These are phyloP conservation scores for Chironomus tepperi DNA, from an alignment of 1,140 invertebrate genomes.

Conservation along the genomic window DNA sequence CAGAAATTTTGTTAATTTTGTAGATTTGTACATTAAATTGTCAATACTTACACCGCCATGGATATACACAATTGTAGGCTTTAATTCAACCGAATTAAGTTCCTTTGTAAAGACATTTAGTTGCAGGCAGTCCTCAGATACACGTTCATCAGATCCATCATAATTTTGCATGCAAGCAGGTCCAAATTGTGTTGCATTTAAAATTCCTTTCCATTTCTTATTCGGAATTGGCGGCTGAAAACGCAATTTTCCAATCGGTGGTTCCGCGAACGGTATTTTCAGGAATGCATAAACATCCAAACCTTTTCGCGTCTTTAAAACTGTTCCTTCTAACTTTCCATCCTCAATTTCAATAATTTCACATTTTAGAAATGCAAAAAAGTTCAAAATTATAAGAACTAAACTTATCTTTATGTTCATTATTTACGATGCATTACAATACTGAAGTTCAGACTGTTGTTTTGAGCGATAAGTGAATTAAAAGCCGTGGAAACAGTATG, in stretches of 20 bases:
- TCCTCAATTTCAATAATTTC: slow-evolving; percentile 40
- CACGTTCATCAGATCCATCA: slow-evolving; percentile 34
- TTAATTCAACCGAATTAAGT: neutral
- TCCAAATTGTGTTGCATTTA: slow-evolving; percentile 1
- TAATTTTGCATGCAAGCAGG: neutral
- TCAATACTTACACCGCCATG: slow-evolving; percentile 33
- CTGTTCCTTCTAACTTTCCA: slow-evolving; percentile 39
- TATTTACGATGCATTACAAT: neutral
- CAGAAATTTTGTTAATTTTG: too few relatives aligned
- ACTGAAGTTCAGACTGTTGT: too few relatives aligned
- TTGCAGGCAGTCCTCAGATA: slow-evolving; percentile 70
- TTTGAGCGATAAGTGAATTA: too few relatives aligned
- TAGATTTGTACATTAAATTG: too few relatives aligned
- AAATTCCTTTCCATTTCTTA: neutral
- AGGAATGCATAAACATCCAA: slow-evolving; percentile 49
- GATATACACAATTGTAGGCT: slow-evolving; percentile 37
- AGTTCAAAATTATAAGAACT: neutral
- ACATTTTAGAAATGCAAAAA: slow-evolving; percentile 24
- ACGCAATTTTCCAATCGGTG: slow-evolving; percentile 51
- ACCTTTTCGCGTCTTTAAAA: slow-evolving; percentile 39
- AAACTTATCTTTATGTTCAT: neutral
- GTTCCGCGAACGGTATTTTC: slow-evolving; percentile 58
- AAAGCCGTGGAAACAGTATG: too few relatives aligned
- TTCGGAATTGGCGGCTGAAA: slow-evolving; percentile 39
- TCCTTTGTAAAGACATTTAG: slow-evolving; percentile 66